These are phyloP conservation scores for Sylvia borin DNA, from an alignment of 2,797 vertebrate species.

Conservation along the genomic window DNA sequence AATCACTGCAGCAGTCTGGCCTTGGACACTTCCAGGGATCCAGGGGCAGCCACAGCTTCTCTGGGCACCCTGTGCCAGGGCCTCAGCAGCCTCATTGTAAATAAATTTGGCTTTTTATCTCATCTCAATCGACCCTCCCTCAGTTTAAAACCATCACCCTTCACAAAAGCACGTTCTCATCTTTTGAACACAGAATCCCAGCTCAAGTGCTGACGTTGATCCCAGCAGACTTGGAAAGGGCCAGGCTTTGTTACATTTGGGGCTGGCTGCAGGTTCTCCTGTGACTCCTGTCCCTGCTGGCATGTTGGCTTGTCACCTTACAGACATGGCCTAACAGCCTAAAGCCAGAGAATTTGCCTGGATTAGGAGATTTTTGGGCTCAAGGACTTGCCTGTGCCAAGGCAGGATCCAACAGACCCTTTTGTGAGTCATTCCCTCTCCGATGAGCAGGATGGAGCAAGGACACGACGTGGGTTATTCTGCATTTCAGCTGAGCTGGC, in stretches of 20 bases:
- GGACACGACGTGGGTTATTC: neutral
- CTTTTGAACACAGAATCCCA: neutral
- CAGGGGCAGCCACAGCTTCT: neutral
- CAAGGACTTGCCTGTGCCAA: neutral
- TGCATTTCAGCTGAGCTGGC: neutral
- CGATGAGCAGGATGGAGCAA: neutral
- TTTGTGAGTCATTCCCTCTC: neutral
- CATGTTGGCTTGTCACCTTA: neutral
- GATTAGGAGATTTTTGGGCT: neutral
- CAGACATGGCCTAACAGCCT: neutral
- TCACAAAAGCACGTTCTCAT: neutral
- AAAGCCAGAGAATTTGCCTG: neutral
- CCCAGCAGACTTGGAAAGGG: neutral
- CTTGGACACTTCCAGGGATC: neutral
- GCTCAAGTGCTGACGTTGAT: neutral
- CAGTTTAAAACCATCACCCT: neutral
- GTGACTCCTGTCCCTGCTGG: fast-evolving
- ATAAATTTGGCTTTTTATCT: neutral
- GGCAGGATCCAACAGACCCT: neutral
- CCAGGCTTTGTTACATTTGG: fast-evolving
- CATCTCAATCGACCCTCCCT: neutral
- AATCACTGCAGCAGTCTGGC: neutral
- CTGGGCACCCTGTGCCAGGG: neutral
- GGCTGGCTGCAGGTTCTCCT: neutral
- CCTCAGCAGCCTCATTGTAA: neutral